A percentile compares a stretch with the other conserved stretches of the same genome.
phyloP scores from a whole-genome alignment of 2,888 invertebrate genomes.

The Amphipoea lucens region DNA sequence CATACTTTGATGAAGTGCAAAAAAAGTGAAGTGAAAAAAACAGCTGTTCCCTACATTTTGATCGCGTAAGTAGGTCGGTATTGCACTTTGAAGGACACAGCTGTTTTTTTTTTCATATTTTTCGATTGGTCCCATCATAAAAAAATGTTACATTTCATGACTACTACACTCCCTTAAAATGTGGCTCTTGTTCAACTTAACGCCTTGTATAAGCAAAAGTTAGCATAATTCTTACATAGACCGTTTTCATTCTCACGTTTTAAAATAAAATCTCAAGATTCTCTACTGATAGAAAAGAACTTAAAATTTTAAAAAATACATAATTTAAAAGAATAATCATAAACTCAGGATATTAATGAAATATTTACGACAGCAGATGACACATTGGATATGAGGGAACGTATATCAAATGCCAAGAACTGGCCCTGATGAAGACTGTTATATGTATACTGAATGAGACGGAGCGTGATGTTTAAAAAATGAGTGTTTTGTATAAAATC shows the following conservation, averaged over 20 bases:
- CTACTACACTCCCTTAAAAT: too few species aligned
- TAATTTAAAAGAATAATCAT: constrained; percentile 6
- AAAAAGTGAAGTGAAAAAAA: too few species aligned
- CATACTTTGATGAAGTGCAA: too few species aligned
- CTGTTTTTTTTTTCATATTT: background rate
- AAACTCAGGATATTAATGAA: constrained; percentile 13
- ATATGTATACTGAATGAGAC: constrained; percentile 12
- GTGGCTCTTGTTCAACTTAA: background rate
- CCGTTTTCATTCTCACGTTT: background rate
- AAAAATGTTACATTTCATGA: too few species aligned
- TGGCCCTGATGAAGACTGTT: constrained; percentile 26
- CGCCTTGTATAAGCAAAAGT: background rate
- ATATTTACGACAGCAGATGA: constrained; percentile 41
- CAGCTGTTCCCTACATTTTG: background rate
- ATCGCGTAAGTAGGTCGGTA: too few species aligned
- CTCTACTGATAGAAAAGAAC: background rate
- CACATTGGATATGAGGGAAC: constrained; percentile 27
- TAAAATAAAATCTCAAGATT: background rate
- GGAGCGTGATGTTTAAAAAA: background rate
- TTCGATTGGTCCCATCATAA: too few species aligned
- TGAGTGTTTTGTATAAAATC: background rate
- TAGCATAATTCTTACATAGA: background rate
- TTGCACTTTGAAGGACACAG: background rate
- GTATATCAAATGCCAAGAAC: constrained; percentile 46
- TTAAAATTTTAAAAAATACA: background rate